phyloP scores from a whole-genome alignment of 2,797 vertebrate species.

The Mycteria americana region DNA sequence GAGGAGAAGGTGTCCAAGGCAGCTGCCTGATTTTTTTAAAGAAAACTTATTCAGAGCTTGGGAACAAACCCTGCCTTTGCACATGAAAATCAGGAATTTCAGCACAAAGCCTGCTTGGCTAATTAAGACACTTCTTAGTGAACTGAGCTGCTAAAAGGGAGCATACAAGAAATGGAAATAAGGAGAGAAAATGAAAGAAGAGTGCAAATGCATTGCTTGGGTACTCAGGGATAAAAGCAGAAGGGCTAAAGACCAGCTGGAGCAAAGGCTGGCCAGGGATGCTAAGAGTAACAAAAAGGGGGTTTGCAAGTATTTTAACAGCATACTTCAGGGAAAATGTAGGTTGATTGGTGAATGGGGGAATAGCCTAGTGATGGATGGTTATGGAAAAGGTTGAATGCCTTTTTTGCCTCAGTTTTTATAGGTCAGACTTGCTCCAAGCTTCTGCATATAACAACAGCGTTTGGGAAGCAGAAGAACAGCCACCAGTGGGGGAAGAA shows the following conservation, averaged over 20 bases:
- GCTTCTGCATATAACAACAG: neutral
- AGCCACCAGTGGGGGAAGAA: neutral
- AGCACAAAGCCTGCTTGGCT: constrained; percentile 49
- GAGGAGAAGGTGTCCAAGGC: neutral
- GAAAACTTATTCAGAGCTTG: constrained; percentile 41
- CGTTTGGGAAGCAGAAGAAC: neutral
- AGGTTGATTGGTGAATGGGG: neutral
- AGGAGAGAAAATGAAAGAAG: constrained; percentile 38
- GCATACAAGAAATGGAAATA: constrained; percentile 59
- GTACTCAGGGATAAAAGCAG: constrained; percentile 11
- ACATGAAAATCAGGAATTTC: constrained; percentile 38
- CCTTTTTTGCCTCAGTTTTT: neutral
- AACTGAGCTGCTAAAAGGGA: constrained; percentile 31
- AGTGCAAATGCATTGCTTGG: neutral
- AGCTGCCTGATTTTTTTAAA: constrained; percentile 1
- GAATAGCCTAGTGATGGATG: neutral
- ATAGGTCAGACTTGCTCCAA: neutral
- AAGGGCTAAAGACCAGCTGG: constrained; percentile 25
- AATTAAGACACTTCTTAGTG: constrained; percentile 46
- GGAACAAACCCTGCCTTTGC: constrained; percentile 35
- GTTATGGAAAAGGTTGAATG: neutral
- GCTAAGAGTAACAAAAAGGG: neutral
- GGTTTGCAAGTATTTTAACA: neutral
- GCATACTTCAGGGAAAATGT: neutral
- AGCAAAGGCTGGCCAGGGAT: neutral